These are phyloP conservation scores for Amia ocellicauda DNA, from an alignment of 2,113 vertebrate genomes.

Conservation along the genomic window DNA sequence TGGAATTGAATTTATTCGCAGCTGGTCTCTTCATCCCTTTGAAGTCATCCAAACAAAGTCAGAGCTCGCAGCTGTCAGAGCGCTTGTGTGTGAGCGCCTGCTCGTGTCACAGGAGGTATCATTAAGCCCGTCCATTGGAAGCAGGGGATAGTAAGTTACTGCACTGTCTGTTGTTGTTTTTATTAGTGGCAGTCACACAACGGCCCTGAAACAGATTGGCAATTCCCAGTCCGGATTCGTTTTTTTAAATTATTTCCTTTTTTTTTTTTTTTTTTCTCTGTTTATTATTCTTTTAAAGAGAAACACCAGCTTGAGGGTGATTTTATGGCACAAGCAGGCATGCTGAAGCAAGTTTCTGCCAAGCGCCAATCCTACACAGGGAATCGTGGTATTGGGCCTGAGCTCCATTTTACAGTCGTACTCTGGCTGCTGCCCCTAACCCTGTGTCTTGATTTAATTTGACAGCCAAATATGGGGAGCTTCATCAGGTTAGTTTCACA, in stretches of 20 bases:
- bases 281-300: background rate
- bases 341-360: background rate
- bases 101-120: background rate
- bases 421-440: background rate
- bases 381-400: background rate
- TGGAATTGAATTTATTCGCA: background rate
- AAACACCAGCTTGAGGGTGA: background rate
- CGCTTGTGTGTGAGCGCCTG: background rate
- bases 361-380: no score
- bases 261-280: background rate
- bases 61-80: background rate
- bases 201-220: background rate
- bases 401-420: no score
- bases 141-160: background rate
- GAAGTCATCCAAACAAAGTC: background rate
- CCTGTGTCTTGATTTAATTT: no score
- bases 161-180: background rate
- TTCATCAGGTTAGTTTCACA: no score
- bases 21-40: conserved; percentile 6
- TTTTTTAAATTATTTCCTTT: no score
- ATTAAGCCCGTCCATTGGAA: background rate
- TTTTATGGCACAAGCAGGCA: background rate
- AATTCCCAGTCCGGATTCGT: background rate
- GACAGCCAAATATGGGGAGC: no score
- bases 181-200: background rate